Conservation (phyloP, 2,797 vertebrate genomes). For the Enteromius viviparus region DNA sequence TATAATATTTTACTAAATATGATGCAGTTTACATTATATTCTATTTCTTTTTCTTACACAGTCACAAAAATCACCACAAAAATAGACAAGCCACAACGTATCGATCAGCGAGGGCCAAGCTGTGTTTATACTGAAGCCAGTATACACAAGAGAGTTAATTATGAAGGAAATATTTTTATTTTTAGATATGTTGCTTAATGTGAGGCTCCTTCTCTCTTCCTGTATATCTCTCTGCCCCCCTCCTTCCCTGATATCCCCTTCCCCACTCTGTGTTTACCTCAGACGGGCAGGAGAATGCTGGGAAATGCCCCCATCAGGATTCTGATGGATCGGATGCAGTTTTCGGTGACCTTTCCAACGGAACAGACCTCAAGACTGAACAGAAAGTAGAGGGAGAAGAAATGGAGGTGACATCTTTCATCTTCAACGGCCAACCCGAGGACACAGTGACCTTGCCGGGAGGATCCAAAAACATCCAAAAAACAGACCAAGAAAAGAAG, state of each 20-base stretch:
- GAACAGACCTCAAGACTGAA: constrained; percentile 91
- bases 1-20: background rate
- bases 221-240: constrained; percentile 26
- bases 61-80: background rate
- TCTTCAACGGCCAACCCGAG: constrained; percentile 73
- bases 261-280: constrained; percentile 62
- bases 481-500: constrained; percentile 92
- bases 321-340: constrained; percentile 93
- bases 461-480: constrained; percentile 82
- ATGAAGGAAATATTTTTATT: background rate
- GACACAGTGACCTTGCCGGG: constrained; percentile 77
- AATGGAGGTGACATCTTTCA: constrained; percentile 71
- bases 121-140: background rate
- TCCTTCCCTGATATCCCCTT: constrained; percentile 33
- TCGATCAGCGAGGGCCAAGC: background rate
- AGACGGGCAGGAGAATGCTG: constrained; percentile 87
- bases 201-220: constrained; percentile 34
- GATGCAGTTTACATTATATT: background rate
- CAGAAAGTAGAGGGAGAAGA: constrained; percentile 81
- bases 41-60: background rate
- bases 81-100: background rate
- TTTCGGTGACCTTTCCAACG: constrained; percentile 92
- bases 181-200: constrained; percentile 57
- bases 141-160: background rate
- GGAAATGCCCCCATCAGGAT: constrained; percentile 96